Percentiles rank a stretch among this genome's conserved stretches.
These are phyloP conservation scores for Myopa tessellatipennis DNA, from an alignment of 2,888 invertebrate species.

Conservation along the genomic window DNA sequence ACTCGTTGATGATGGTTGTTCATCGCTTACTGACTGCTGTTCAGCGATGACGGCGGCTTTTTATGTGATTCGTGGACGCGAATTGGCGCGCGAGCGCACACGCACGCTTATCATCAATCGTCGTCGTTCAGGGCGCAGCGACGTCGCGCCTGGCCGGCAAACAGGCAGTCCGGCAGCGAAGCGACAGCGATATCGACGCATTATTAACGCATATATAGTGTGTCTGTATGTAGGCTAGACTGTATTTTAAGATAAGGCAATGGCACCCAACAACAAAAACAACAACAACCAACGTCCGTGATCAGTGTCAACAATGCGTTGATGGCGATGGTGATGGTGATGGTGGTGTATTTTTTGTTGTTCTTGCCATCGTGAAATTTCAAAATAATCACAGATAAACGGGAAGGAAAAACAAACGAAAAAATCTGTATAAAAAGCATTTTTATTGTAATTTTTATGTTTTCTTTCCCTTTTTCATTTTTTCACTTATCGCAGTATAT, in stretches of 20 bases:
- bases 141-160: neutral
- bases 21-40: slow-evolving; percentile 22
- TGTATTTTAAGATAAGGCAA: slow-evolving; percentile 44
- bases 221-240: too few relatives aligned
- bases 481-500: neutral
- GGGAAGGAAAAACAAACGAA: neutral
- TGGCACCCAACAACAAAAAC: slow-evolving; percentile 41
- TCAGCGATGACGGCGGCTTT: slow-evolving; percentile 2
- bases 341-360: slow-evolving; percentile 2
- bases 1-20: slow-evolving; percentile 11
- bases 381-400: neutral
- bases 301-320: slow-evolving; percentile 25
- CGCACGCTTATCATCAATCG: slow-evolving; percentile 14
- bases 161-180: neutral
- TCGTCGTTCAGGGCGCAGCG: slow-evolving; percentile 14
- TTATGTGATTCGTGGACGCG: slow-evolving; percentile 23
- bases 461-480: slow-evolving; percentile 1
- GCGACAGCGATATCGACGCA: slow-evolving; percentile 30
- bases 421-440: neutral
- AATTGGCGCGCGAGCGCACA: slow-evolving; percentile 21
- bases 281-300: slow-evolving; percentile 31
- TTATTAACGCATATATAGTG: slow-evolving; percentile 44
- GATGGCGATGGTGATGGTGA: too few relatives aligned
- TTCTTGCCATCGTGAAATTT: slow-evolving; percentile 1
- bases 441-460: neutral